Evolutionary conservation across 2,797 vertebrate genomes (phyloP).

Genomic region (Eulemur mongoz): DNA sequence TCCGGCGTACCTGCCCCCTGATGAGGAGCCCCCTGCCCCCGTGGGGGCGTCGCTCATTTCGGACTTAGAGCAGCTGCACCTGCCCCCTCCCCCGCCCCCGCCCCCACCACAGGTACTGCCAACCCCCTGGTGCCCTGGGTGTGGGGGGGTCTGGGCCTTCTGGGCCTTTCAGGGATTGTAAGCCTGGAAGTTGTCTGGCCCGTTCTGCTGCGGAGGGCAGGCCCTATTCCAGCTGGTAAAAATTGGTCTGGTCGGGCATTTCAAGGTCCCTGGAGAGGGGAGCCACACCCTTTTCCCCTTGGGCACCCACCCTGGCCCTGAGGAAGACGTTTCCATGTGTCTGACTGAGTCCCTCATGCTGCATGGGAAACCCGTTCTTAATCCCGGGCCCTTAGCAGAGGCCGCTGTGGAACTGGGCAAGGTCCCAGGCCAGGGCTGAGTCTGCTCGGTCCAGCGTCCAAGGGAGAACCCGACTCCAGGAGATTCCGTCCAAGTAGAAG

Average conservation of each 20-base stretch:
- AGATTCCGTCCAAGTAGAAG: background rate
- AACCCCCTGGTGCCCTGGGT: background rate
- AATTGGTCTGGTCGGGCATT: background rate
- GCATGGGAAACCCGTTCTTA: background rate
- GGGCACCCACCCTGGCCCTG: background rate
- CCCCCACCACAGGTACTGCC: constrained; percentile 77
- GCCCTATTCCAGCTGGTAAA: background rate
- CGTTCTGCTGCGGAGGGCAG: background rate
- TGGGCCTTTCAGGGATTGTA: background rate
- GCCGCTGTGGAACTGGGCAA: background rate
- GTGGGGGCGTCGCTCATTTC: background rate
- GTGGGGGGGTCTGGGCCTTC: background rate
- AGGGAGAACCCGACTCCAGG: background rate
- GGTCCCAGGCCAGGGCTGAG: background rate
- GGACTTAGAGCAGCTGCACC: constrained; percentile 78
- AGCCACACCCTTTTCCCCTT: accelerated
- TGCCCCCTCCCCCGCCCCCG: background rate
- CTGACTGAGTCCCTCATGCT: background rate
- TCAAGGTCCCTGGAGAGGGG: background rate
- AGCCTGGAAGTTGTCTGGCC: background rate
- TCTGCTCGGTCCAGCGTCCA: background rate
- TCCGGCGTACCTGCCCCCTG: accelerated
- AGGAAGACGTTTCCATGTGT: background rate
- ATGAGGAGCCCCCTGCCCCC: background rate
- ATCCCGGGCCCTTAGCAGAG: background rate